A percentile compares a stretch with the other conserved stretches of the same genome.
These are phyloP conservation scores for Andrena hattorfiana DNA, from an alignment of 2,888 invertebrate genomes.

Conservation along the genomic window DNA sequence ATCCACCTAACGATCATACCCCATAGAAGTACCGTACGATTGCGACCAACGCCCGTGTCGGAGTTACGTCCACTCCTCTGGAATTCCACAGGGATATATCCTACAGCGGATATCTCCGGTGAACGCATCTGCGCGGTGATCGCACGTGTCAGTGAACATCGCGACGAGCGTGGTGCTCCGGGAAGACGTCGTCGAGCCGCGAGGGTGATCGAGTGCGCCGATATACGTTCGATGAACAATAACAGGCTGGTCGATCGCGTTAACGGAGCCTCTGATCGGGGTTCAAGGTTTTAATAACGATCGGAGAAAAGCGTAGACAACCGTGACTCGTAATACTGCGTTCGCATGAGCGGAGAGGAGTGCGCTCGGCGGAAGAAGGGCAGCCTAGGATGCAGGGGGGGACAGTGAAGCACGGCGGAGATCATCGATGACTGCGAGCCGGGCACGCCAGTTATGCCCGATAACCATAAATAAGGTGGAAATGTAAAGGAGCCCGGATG, in stretches of 20 bases:
- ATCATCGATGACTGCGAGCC: slow-evolving; percentile 17
- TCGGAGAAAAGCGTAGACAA: slow-evolving; percentile 2
- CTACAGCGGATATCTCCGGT: background rate
- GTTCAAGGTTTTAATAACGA: slow-evolving; percentile 2
- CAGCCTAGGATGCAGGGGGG: background rate
- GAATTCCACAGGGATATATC: slow-evolving; percentile 20
- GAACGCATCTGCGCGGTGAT: slow-evolving; percentile 24
- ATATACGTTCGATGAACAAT: slow-evolving; percentile 23
- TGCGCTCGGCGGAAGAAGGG: background rate
- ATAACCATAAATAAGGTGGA: slow-evolving; percentile 51
- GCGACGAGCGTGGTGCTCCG: background rate
- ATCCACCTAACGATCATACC: background rate
- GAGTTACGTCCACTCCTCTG: background rate
- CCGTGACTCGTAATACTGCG: background rate
- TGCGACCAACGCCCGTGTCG: background rate
- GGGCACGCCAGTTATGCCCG: slow-evolving; percentile 7
- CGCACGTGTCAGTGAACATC: slow-evolving; percentile 60
- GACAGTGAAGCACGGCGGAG: slow-evolving; percentile 6
- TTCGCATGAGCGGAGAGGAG: background rate
- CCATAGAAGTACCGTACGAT: slow-evolving; percentile 4
- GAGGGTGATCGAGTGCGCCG: slow-evolving; percentile 33
- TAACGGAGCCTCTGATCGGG: background rate
- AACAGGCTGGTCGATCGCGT: background rate
- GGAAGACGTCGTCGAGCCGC: slow-evolving; percentile 7
- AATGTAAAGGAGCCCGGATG: slow-evolving; percentile 49